Evolutionary conservation across 2,113 vertebrate genomes (phyloP).

Genomic region (Varanus salvator): DNA sequence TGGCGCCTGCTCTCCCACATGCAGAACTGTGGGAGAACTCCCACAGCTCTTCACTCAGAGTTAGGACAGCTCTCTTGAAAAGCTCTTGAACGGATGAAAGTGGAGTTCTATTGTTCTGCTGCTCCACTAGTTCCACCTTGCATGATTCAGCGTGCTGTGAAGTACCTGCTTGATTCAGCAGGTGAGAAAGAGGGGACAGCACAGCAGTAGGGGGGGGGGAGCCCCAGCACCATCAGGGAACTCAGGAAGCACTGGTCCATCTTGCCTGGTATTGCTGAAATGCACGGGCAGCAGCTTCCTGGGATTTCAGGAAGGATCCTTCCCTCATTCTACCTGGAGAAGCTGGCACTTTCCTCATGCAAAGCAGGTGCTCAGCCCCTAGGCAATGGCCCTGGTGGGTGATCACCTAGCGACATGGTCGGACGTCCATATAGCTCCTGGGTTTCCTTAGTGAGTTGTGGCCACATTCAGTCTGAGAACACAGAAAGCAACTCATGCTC

Average conservation of each 20-base stretch:
- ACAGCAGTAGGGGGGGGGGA: not conserved
- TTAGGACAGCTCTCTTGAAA: not conserved
- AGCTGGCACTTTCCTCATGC: too few relatives aligned
- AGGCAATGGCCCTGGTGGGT: too few relatives aligned
- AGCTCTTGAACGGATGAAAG: not conserved
- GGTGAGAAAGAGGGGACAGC: not conserved
- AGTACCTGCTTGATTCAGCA: not conserved
- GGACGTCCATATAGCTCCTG: not conserved
- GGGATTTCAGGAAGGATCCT: too few relatives aligned
- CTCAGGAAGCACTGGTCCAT: too few relatives aligned
- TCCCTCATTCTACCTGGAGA: too few relatives aligned
- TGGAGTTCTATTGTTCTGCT: not conserved
- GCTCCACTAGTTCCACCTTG: not conserved
- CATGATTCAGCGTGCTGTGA: not conserved
- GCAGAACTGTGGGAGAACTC: not conserved
- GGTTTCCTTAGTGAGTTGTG: not conserved
- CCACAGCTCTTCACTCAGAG: not conserved
- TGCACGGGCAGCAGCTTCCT: too few relatives aligned
- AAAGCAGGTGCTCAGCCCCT: too few relatives aligned
- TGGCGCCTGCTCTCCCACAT: too few relatives aligned
- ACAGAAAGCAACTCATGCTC: fast-evolving
- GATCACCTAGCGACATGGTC: not conserved
- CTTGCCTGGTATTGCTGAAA: too few relatives aligned
- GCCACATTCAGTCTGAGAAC: not conserved
- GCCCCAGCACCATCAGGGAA: not conserved